Evolutionary conservation across 2,797 vertebrate genomes (phyloP), one percentile per base, ranked within the genome.

Genomic region (Cephalopachus bancanus): DNA sequence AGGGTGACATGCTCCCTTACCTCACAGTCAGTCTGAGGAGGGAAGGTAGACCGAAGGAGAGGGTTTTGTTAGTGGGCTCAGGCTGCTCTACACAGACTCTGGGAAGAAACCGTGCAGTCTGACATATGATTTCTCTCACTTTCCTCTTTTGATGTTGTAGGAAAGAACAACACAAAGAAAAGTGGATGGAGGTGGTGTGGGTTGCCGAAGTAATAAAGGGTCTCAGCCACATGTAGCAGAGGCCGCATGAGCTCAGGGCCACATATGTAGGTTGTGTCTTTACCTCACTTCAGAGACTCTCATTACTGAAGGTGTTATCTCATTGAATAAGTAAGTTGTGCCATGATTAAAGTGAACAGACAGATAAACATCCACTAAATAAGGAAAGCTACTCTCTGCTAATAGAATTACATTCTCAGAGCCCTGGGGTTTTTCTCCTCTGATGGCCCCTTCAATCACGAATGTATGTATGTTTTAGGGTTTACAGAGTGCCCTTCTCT

Each of bases 121-220:
- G 55, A 1, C 12, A 0, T 2, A 3, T n/a, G 3, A 11, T 44
- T 26, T 44, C 62, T 62, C 19, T n/a, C 57, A 3, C 10, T 12
- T 10, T 53, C 49, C 30, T 59, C 67, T 85, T n/a, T 24, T 10
- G 37, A n/a, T 8, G 62, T 76, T 22, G 49, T 4, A 5, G 76
- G n/a, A 26, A 55, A 11, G 9, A 22, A 72, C 6, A 28, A 69
- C 65, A 79, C 92, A 71, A 19, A 80, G 8, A 49, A 7, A 44
- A 33, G n/a, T 0, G 2, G 16, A 10, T 44, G 44, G 10, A 10
- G 2, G 37, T 55, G 33, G n/a, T 0, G 0, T 0, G 14, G 1
- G 0, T 2, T 9, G 75, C 1, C n/a, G 28, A 17, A 0, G 0
- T 16, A 44, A 62, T 85, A 20, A 9, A 89, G 33, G 28, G 8